Conservation (phyloP, 1,140 invertebrate species). For the Eupeodes corollae region DNA sequence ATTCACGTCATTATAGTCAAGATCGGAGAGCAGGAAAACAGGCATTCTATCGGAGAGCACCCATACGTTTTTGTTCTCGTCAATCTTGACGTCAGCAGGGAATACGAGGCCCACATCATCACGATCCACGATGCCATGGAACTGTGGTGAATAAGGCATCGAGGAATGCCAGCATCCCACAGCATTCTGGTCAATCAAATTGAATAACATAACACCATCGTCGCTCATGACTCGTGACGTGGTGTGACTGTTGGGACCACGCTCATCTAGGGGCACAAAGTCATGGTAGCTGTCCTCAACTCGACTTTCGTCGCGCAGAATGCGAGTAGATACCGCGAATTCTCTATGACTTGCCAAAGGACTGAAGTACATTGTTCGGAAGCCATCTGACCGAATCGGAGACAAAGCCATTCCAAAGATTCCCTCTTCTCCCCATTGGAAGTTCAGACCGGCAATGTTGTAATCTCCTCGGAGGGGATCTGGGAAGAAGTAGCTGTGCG, state of each 20-base stretch:
- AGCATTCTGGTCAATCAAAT: constrained; percentile 65
- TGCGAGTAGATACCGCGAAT: constrained; percentile 62
- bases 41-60: constrained; percentile 72
- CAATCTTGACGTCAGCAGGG: constrained; percentile 66
- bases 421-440: constrained; percentile 70
- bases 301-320: constrained; percentile 53
- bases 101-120: constrained; percentile 66
- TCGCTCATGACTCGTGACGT: constrained; percentile 61
- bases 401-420: constrained; percentile 68
- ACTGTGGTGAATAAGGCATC: constrained; percentile 50
- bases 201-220: constrained; percentile 60
- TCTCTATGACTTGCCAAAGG: constrained; percentile 63
- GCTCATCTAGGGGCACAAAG: constrained; percentile 53
- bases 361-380: constrained; percentile 60
- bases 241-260: constrained; percentile 54
- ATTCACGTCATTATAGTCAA: constrained; percentile 66
- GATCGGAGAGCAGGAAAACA: constrained; percentile 53
- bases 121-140: constrained; percentile 58
- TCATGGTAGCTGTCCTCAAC: constrained; percentile 58
- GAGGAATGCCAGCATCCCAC: constrained; percentile 68
- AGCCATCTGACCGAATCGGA: constrained; percentile 50
- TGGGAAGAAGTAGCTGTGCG: constrained; percentile 64
- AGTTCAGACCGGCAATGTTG: constrained; percentile 65
- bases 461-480: constrained; percentile 66
- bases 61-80: constrained; percentile 53